A percentile compares a stretch with the other conserved stretches of the same genome.
Evolutionary conservation across 2,888 invertebrate species (phyloP).

Genomic region (Aphodius sticticus): DNA sequence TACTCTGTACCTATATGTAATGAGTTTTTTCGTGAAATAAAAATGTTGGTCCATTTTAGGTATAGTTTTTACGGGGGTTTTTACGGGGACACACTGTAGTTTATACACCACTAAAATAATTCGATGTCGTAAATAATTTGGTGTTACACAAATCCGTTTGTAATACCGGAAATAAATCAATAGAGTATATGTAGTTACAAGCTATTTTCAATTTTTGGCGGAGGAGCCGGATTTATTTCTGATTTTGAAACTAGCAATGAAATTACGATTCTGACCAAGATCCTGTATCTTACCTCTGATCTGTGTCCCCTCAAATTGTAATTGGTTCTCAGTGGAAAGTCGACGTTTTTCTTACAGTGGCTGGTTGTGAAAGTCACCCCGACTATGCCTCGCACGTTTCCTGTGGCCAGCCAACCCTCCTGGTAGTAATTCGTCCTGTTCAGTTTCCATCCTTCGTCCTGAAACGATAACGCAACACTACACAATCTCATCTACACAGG

Average conservation of each 20-base stretch:
- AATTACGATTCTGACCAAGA: not conserved
- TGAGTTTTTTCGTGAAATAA: no score
- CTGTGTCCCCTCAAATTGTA: conserved; percentile 97
- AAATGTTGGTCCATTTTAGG: no score
- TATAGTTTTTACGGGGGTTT: no score
- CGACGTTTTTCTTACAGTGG: conserved; percentile 86
- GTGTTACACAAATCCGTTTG: no score
- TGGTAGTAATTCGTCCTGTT: conserved; percentile 95
- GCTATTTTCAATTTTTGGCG: not conserved
- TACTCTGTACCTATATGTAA: no score
- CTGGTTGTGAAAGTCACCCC: conserved; percentile 97
- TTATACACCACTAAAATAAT: no score
- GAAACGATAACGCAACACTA: conserved; percentile 47
- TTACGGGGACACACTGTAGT: no score
- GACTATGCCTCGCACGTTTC: conserved; percentile 92
- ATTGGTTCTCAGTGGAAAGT: conserved; percentile 90
- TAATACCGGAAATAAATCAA: no score
- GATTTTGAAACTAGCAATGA: not conserved
- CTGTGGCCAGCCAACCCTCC: conserved; percentile 97
- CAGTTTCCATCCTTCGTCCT: conserved; percentile 96
- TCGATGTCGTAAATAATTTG: no score
- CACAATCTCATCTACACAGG: no score
- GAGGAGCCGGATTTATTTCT: not conserved
- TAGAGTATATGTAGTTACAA: not conserved
- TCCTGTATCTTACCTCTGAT: conserved; percentile 77